Conservation (phyloP, 2,113 vertebrate species). For the Pseudorectes ferrugineus region DNA sequence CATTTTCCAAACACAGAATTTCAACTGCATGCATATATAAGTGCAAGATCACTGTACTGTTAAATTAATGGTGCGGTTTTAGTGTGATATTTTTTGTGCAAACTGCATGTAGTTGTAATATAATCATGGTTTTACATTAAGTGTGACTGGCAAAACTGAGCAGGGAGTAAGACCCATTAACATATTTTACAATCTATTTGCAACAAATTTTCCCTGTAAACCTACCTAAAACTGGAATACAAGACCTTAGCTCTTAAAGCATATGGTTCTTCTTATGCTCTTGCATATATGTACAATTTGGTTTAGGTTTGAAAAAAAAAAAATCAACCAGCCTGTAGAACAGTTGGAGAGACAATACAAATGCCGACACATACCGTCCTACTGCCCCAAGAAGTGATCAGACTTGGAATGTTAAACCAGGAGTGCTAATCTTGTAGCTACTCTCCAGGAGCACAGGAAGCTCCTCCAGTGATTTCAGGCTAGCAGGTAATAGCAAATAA, state of each 20-base stretch:
- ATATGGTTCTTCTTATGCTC: background rate
- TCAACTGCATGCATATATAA: background rate
- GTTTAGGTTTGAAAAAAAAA: background rate
- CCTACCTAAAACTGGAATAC: background rate
- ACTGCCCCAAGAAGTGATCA: background rate
- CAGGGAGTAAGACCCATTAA: background rate
- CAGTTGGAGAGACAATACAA: background rate
- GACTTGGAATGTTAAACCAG: background rate
- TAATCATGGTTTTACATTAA: background rate
- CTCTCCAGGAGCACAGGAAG: background rate
- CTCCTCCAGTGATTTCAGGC: background rate
- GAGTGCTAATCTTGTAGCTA: background rate
- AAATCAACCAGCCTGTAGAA: background rate
- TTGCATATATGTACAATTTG: background rate
- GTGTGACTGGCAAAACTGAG: background rate
- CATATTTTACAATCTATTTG: background rate
- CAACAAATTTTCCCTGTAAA: background rate
- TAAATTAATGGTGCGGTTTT: background rate
- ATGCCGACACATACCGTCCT: background rate
- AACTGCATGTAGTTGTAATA: background rate
- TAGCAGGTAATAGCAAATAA: background rate
- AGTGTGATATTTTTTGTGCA: background rate
- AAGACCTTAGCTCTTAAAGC: background rate
- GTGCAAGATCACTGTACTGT: background rate
- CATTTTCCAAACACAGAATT: background rate